A percentile compares a stretch with the other conserved stretches of the same genome.
These are phyloP conservation scores for Tokudaia muenninki DNA, from an alignment of 2,797 vertebrate genomes.

Conservation along the genomic window DNA sequence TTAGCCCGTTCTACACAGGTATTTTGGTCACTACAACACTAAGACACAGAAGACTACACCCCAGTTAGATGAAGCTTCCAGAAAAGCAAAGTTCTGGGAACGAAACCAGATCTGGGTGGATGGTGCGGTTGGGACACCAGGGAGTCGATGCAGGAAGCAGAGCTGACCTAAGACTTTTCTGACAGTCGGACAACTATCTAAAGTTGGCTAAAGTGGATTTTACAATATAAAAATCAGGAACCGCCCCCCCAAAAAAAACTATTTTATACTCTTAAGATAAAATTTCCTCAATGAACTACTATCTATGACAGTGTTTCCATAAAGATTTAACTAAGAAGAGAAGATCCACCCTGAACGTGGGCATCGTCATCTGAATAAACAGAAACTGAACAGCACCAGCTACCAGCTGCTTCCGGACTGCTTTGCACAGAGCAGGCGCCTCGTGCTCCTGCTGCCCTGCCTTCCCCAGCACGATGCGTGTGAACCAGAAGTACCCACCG, in stretches of 20 bases:
- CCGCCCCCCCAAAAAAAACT: not conserved
- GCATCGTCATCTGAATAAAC: not conserved
- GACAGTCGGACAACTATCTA: fast-evolving
- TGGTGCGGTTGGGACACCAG: not conserved
- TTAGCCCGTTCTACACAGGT: not conserved
- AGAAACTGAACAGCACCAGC: not conserved
- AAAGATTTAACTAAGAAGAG: not conserved
- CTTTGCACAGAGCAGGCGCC: not conserved
- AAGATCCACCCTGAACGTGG: not conserved
- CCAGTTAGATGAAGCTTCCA: not conserved
- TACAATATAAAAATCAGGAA: not conserved
- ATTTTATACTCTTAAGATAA: not conserved
- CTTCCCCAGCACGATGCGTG: not conserved
- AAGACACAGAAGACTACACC: not conserved
- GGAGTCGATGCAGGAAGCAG: fast-evolving
- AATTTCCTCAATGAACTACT: not conserved
- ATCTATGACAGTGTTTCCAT: not conserved
- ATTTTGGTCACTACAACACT: not conserved
- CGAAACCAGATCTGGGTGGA: not conserved
- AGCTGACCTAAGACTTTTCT: not conserved
- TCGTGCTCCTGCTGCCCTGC: not conserved
- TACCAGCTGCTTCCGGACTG: not conserved
- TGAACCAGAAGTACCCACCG: not conserved
- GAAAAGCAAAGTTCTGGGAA: not conserved
- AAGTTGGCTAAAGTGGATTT: not conserved